Percentiles rank a stretch among this genome's conserved stretches.
These are phyloP conservation scores for Tichodroma muraria DNA, from an alignment of 2,113 vertebrate species.

Conservation along the genomic window DNA sequence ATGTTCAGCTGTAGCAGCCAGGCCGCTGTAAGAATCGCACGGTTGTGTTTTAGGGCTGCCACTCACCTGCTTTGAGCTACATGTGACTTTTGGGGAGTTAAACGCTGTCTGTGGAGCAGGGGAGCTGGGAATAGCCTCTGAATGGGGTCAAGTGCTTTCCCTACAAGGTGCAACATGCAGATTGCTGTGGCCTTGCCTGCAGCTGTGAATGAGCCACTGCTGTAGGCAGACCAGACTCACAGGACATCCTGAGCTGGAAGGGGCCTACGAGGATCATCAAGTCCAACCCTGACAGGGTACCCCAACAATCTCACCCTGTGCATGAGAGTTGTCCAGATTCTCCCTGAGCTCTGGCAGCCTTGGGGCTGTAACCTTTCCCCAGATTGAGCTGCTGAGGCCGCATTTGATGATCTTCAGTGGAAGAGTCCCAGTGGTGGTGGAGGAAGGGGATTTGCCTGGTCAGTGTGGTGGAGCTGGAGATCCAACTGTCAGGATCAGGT, in stretches of 20 bases:
- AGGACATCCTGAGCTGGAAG: neutral
- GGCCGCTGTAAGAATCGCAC: neutral
- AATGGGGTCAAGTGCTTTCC: neutral
- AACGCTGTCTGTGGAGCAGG: neutral
- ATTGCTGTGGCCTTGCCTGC: neutral
- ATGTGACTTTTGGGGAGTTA: accelerated
- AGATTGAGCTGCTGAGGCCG: neutral
- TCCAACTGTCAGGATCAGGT: neutral
- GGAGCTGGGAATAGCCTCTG: neutral
- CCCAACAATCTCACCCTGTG: neutral
- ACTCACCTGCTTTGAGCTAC: neutral
- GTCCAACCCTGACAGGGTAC: neutral
- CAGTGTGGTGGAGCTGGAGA: neutral
- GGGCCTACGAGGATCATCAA: neutral
- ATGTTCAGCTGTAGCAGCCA: neutral
- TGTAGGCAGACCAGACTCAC: neutral
- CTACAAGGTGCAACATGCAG: neutral
- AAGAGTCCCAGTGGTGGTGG: neutral
- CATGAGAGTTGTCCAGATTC: neutral
- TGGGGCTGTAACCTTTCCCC: neutral
- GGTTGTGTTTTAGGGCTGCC: neutral
- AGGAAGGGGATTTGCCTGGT: neutral
- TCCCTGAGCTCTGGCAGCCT: neutral
- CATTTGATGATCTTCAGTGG: neutral
- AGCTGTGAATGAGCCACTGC: neutral